Evolutionary conservation across 2,797 vertebrate genomes (phyloP), one percentile per base, ranked within the genome.

Genomic region (Fratercula arctica): DNA sequence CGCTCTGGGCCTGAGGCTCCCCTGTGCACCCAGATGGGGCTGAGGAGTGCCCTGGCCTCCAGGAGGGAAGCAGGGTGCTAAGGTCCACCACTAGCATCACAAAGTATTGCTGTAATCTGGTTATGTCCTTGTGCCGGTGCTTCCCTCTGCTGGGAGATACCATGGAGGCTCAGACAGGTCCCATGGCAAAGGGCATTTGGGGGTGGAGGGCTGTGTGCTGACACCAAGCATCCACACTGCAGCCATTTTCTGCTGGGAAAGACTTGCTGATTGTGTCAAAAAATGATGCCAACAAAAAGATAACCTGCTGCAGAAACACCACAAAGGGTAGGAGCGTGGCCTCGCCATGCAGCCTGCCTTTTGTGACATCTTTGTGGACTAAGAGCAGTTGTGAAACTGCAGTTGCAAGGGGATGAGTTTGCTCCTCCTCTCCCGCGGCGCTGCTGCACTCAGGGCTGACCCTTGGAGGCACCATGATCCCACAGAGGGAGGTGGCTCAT

Each of bases 131-230:
- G 59, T 76, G 46, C 15, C 3, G 3, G 46, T 87, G 87, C 70
- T 96, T 92, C 41, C 59, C 70, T 89, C 43, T 76, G 56, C 74
- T 91, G 80, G 24, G 76, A 90, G 33, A 64, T 31, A 73, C 6
- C 46, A 90, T 46, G 10, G 75, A 82, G 43, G 56, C 33, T 93
- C 37, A 59, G 50, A 72, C 10, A 50, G 25, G n/a, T 87, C 21
- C 45, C 26, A 28, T 7, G 26, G 67, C 67, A 82, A 69, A 82
- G 63, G 8, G 53, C 16, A 33, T 54, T 29, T 78, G 31, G 29
- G 33, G n/a, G 66, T 37, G n/a, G n/a, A 70, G 18, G 15, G 15
- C 18, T 64, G 39, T 6, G 6, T 75, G 39, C 23, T 74, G 41
- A 17, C 16, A n/a, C 12, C 19, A 53, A 74, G 39, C 26, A 51